Conservation (phyloP, 2,797 vertebrate species). For the Denticeps clupeoides region DNA sequence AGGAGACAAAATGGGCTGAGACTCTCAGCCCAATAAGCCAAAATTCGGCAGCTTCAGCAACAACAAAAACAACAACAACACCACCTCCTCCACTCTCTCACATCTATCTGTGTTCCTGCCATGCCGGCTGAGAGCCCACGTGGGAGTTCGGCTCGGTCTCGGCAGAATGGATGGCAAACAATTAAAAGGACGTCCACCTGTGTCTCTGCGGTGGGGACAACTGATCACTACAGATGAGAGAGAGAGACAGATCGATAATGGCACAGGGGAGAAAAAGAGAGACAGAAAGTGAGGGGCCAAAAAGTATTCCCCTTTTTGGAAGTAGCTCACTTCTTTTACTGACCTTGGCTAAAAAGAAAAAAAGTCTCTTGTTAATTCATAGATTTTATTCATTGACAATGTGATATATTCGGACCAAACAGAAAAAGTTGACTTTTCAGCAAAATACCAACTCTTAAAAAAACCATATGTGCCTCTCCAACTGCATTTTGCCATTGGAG, state of each 20-base stretch:
- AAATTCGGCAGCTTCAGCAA: background rate
- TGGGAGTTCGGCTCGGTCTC: background rate
- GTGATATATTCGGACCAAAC: too few species aligned
- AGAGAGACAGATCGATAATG: background rate
- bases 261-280: background rate
- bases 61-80: background rate
- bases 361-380: too few species aligned
- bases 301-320: too few species aligned
- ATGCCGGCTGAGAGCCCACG: background rate
- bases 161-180: constrained; percentile 4
- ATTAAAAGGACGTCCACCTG: constrained; percentile 18
- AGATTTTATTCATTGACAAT: too few species aligned
- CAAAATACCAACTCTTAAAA: too few species aligned
- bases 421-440: too few species aligned
- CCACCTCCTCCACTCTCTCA: background rate
- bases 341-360: constrained; percentile 20
- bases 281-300: constrained; percentile 29
- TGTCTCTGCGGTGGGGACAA: constrained; percentile 14
- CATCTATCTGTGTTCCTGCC: background rate
- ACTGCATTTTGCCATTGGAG: too few species aligned
- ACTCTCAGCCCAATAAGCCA: background rate
- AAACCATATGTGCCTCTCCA: too few species aligned
- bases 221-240: background rate
- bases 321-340: too few species aligned
- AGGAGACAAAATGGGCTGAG: background rate